Evolutionary conservation across 2,888 invertebrate genomes (phyloP).

Genomic region (Nemoura dubitans): DNA sequence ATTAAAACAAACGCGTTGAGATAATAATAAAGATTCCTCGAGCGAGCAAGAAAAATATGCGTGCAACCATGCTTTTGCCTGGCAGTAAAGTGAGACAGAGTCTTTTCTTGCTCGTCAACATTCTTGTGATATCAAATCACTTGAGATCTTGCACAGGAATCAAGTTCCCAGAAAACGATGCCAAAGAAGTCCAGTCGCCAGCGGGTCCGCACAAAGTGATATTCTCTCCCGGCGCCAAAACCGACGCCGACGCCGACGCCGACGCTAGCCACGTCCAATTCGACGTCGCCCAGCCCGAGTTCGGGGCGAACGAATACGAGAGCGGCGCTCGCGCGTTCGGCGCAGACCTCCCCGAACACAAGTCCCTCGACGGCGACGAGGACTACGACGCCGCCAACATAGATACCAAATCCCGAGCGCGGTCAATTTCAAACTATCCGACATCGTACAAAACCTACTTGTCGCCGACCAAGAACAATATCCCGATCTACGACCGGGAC

Average conservation of each 20-base stretch:
- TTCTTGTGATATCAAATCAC: not conserved
- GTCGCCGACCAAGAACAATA: slow-evolving; percentile 12
- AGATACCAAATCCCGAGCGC: not conserved
- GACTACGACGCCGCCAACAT: not conserved
- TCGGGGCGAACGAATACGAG: slow-evolving; percentile 9
- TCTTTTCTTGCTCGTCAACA: not conserved
- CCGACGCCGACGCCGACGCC: not conserved
- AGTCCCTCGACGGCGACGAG: not conserved
- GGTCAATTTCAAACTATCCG: slow-evolving; percentile 18
- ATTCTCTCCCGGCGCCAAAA: not conserved
- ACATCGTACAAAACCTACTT: slow-evolving; percentile 27
- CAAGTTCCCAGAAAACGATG: not conserved
- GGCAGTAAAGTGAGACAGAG: not conserved
- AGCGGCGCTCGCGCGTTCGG: not conserved
- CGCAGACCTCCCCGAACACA: not conserved
- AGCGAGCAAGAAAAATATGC: not conserved
- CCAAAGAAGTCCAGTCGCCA: not conserved
- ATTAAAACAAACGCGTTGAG: not conserved
- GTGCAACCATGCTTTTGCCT: not conserved
- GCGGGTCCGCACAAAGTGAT: not conserved
- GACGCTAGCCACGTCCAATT: not conserved
- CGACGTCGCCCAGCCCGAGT: not conserved
- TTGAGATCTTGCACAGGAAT: not conserved
- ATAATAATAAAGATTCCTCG: not conserved
- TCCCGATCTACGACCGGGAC: slow-evolving; percentile 33